Conservation (phyloP, 2,797 vertebrate species). For the Acrossocheilus wenchowensis region DNA sequence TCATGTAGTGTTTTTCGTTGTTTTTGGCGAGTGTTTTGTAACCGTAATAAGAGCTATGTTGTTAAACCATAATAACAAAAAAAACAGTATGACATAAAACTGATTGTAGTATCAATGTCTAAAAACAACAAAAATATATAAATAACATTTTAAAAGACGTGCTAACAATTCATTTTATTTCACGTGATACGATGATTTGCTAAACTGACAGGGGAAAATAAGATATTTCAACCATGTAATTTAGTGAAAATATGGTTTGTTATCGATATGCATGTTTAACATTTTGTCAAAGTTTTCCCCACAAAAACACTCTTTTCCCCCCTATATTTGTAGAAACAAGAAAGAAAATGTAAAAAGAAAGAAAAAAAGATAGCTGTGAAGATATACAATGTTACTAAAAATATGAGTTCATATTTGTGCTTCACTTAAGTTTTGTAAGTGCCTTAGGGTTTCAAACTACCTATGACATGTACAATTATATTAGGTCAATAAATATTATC, state of each 20-base stretch:
- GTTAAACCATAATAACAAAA: conserved; percentile 16
- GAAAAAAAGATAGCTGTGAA: conserved; percentile 35
- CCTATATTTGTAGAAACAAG: conserved; percentile 24
- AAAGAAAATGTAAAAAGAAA: background rate
- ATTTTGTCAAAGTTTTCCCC: conserved; percentile 28
- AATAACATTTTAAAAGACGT: background rate
- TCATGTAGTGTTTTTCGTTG: conserved; percentile 63
- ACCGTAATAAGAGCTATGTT: conserved; percentile 46
- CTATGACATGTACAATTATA: conserved; percentile 64
- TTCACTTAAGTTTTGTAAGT: conserved; percentile 72
- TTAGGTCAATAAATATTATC: conserved; percentile 74
- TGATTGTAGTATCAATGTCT: conserved; percentile 13
- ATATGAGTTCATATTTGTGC: conserved; percentile 72
- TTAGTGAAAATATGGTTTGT: conserved; percentile 24
- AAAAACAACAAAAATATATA: conserved; percentile 16
- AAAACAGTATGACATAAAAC: conserved; percentile 28
- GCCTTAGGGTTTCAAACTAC: conserved; percentile 61
- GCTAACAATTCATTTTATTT: background rate
- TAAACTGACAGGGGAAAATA: background rate
- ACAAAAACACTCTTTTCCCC: background rate
- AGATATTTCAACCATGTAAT: conserved; percentile 14
- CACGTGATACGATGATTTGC: conserved; percentile 17
- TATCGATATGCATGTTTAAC: conserved; percentile 38
- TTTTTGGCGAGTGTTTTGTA: conserved; percentile 51
- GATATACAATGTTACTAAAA: conserved; percentile 45